Evolutionary conservation across 1,140 invertebrate genomes (phyloP).

Genomic region (Dendroctonus valens): DNA sequence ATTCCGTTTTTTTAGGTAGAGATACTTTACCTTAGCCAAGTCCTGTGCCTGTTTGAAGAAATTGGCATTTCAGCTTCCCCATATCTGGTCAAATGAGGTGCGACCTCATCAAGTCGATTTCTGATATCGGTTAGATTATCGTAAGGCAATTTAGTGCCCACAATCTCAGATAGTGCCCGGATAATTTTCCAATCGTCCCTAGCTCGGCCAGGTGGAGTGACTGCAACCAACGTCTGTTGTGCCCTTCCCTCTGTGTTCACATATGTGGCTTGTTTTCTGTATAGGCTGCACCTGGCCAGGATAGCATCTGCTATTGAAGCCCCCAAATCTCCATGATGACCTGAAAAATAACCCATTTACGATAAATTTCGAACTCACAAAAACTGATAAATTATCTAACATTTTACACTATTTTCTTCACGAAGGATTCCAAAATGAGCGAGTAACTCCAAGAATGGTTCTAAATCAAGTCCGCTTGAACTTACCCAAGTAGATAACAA

Average conservation of each 20-base stretch:
- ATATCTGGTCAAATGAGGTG: conserved; percentile 85
- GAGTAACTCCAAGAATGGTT: not conserved
- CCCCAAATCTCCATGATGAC: conserved; percentile 94
- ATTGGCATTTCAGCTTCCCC: conserved; percentile 81
- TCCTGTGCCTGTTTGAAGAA: conserved; percentile 71
- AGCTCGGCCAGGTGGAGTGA: conserved; percentile 91
- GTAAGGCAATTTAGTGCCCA: conserved; percentile 82
- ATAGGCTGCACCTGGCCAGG: conserved; percentile 95
- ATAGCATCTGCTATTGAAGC: conserved; percentile 92
- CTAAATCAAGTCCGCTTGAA: conserved; percentile 12
- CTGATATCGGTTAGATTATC: conserved; percentile 86
- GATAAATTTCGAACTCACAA: no score
- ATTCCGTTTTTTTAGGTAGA: no score
- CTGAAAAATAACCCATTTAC: conserved; percentile 51
- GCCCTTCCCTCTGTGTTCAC: conserved; percentile 97
- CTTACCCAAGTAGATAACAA: conserved; percentile 91
- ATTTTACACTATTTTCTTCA: no score
- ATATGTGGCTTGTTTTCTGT: conserved; percentile 95
- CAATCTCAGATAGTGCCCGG: conserved; percentile 69
- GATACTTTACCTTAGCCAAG: conserved; percentile 41
- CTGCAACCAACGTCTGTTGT: conserved; percentile 88
- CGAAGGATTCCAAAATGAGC: not conserved
- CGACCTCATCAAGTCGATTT: conserved; percentile 75
- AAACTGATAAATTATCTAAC: no score
- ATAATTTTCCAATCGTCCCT: conserved; percentile 99